Conservation (phyloP, 2,888 invertebrate genomes). For the Morpho helenor region DNA sequence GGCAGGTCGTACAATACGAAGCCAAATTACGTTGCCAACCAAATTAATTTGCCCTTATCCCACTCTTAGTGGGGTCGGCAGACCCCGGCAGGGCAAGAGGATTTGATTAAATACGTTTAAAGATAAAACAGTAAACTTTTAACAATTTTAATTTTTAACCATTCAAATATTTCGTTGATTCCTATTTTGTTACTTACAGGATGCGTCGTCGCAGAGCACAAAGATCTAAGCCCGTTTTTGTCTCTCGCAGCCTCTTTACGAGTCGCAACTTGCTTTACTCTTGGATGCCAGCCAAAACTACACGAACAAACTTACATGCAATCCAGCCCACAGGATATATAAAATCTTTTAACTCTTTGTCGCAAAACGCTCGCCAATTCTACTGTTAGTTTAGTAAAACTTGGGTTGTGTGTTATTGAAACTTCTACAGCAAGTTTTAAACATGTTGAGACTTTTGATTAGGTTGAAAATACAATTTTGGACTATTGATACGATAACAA, state of each 20-base stretch:
- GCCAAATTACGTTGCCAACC: too few species aligned
- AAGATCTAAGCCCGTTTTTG: conserved; percentile 11
- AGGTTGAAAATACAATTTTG: too few species aligned
- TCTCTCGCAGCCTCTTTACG: conserved; percentile 9
- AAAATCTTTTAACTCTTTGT: conserved; percentile 16
- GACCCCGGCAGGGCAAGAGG: too few species aligned
- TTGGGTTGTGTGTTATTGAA: conserved; percentile 4
- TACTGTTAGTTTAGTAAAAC: conserved; percentile 3
- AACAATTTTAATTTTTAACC: too few species aligned
- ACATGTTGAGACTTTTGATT: too few species aligned
- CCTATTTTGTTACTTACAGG: neutral
- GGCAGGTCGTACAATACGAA: too few species aligned
- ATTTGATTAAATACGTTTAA: too few species aligned
- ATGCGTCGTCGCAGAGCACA: neutral
- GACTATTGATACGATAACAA: too few species aligned
- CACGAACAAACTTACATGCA: conserved; percentile 22
- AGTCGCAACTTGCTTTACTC: conserved; percentile 4
- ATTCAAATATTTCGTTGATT: too few species aligned
- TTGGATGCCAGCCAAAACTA: conserved; percentile 26
- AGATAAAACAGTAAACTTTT: too few species aligned
- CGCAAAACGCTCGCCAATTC: conserved; percentile 1
- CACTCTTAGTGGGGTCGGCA: too few species aligned
- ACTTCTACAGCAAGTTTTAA: neutral
- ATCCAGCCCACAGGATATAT: conserved; percentile 5
- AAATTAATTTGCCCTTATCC: too few species aligned